These are phyloP conservation scores for Ceyx erithaca DNA, from an alignment of 2,797 vertebrate genomes.

Conservation along the genomic window DNA sequence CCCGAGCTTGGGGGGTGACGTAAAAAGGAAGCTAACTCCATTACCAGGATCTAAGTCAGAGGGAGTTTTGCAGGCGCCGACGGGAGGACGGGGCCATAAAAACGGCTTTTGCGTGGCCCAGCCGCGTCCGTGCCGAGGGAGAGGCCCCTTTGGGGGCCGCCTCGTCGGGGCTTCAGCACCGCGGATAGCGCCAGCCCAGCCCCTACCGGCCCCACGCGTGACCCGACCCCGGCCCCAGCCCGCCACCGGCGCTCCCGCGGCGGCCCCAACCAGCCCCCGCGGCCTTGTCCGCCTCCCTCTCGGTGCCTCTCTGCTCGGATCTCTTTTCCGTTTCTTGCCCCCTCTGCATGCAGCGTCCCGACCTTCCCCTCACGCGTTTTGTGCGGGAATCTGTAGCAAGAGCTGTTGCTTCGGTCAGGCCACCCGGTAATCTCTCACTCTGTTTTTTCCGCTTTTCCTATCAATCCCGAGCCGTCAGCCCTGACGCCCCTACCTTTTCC, in stretches of 20 bases:
- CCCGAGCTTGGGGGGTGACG: background rate
- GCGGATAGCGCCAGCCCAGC: constrained; percentile 55
- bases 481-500: background rate
- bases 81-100: background rate
- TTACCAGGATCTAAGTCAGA: background rate
- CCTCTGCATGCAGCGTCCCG: background rate
- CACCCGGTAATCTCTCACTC: background rate
- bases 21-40: constrained; percentile 36
- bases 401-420: background rate
- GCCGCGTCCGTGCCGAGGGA: background rate
- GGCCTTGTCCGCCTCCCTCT: background rate
- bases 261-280: background rate
- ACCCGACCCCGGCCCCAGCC: background rate
- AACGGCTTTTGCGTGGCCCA: background rate
- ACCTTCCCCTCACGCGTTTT: background rate
- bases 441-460: background rate
- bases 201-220: background rate
- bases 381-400: background rate
- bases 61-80: constrained; percentile 12
- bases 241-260: background rate
- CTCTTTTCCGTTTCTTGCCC: no score
- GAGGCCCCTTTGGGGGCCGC: background rate
- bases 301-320: background rate
- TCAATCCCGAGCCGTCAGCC: background rate
- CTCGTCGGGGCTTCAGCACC: constrained; percentile 73